Evolutionary conservation across 2,113 vertebrate genomes (phyloP).

Genomic region (Holacanthus passer): DNA sequence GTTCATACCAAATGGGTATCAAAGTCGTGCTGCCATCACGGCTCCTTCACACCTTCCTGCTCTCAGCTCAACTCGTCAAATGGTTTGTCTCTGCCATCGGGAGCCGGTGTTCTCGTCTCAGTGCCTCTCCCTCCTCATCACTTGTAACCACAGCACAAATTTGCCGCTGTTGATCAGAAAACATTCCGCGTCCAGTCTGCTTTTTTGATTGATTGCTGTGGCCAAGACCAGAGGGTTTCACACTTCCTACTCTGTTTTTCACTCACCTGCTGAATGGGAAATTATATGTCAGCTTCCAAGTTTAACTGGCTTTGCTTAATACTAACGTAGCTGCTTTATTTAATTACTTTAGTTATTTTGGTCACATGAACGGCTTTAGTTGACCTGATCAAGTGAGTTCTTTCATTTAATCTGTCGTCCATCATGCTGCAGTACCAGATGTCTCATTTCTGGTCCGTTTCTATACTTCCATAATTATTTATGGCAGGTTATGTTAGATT

Average conservation of each 20-base stretch:
- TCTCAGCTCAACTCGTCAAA: constrained; percentile 1
- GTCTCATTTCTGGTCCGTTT: not conserved
- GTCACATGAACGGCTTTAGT: not conserved
- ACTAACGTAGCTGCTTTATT: not conserved
- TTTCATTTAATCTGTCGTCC: not conserved
- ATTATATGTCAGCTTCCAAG: not conserved
- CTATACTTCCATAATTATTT: not conserved
- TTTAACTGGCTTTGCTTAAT: too few relatives aligned
- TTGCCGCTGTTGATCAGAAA: constrained; percentile 47
- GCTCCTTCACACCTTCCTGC: constrained; percentile 8
- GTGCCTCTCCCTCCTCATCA: constrained; percentile 1
- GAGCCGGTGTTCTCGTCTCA: constrained; percentile 17
- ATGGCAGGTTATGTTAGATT: not conserved
- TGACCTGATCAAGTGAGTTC: not conserved
- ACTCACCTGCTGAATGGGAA: not conserved
- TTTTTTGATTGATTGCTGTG: constrained; percentile 34
- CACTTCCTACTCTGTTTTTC: constrained; percentile 14
- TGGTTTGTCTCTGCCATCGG: constrained; percentile 1
- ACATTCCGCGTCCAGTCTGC: constrained; percentile 12
- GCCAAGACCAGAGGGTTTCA: constrained; percentile 20
- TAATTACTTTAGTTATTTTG: not conserved
- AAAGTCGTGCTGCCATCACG: not conserved
- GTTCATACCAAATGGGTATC: not conserved
- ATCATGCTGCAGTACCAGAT: too few relatives aligned
- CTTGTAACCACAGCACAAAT: constrained; percentile 29